A percentile compares a stretch with the other conserved stretches of the same genome.
phyloP scores from a whole-genome alignment of 1,140 invertebrate genomes.

The Drosophila littoralis region DNA sequence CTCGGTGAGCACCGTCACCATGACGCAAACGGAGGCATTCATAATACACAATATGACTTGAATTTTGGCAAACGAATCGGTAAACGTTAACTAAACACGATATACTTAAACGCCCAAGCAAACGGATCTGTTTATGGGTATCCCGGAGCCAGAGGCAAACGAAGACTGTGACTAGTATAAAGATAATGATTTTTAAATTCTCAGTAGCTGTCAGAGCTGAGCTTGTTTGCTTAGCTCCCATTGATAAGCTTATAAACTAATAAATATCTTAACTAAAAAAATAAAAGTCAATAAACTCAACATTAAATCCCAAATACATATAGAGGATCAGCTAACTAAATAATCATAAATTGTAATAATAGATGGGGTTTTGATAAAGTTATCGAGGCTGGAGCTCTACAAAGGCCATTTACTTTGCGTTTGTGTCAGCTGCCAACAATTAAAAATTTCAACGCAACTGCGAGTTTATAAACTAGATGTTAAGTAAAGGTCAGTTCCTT shows the following conservation, averaged over 20 bases:
- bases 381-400: no score
- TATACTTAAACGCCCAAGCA: neutral
- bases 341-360: no score
- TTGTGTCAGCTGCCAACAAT: no score
- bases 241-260: no score
- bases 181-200: neutral
- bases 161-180: neutral
- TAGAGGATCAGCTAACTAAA: no score
- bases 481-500: no score
- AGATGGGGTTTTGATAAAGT: no score
- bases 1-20: constrained; percentile 64
- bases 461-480: no score
- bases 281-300: neutral
- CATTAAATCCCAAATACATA: neutral
- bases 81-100: neutral
- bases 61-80: constrained; percentile 4
- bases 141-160: constrained; percentile 5
- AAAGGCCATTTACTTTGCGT: no score
- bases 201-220: neutral
- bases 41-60: constrained; percentile 23
- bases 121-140: constrained; percentile 3
- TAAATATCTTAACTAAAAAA: neutral
- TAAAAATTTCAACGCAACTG: no score
- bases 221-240: neutral
- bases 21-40: constrained; percentile 57